phyloP scores from a whole-genome alignment of 1,140 invertebrate genomes.

The Lepidostoma basale region DNA sequence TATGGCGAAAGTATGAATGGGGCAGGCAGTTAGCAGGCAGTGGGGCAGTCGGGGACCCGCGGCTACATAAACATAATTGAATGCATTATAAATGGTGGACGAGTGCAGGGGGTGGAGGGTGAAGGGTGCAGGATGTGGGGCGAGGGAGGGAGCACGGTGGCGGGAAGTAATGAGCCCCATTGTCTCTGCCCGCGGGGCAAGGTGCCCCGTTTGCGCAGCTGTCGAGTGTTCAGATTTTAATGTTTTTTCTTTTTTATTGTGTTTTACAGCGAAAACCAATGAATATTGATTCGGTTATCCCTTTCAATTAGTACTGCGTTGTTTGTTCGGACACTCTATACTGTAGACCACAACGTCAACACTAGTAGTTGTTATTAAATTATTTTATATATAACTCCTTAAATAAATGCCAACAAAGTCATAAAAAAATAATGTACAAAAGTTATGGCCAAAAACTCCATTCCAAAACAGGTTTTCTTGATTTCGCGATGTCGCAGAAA shows the following conservation, averaged over 20 bases:
- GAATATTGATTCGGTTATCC: constrained; percentile 26
- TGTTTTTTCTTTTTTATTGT: constrained; percentile 19
- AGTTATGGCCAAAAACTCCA: too few species aligned
- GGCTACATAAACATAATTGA: constrained; percentile 33
- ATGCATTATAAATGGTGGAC: constrained; percentile 32
- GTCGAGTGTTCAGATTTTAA: neutral
- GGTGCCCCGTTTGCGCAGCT: constrained; percentile 25
- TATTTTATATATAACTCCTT: too few species aligned
- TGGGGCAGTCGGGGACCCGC: neutral
- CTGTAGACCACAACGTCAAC: constrained; percentile 3
- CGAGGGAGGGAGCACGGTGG: neutral
- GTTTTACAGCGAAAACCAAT: constrained; percentile 18
- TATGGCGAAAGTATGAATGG: neutral
- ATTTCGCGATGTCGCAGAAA: too few species aligned
- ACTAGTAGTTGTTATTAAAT: too few species aligned
- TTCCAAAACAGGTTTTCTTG: too few species aligned
- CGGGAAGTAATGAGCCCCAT: constrained; percentile 23
- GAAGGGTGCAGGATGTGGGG: neutral
- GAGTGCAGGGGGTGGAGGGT: neutral
- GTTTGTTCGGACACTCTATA: constrained; percentile 6
- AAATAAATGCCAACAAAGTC: too few species aligned
- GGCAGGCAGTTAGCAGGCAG: neutral
- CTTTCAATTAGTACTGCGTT: constrained; percentile 10
- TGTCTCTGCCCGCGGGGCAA: constrained; percentile 14
- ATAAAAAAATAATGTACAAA: too few species aligned